Percentiles rank a stretch among this genome's conserved stretches.
phyloP scores from a whole-genome alignment of 2,888 invertebrate species.

The Entomobrya proxima region DNA sequence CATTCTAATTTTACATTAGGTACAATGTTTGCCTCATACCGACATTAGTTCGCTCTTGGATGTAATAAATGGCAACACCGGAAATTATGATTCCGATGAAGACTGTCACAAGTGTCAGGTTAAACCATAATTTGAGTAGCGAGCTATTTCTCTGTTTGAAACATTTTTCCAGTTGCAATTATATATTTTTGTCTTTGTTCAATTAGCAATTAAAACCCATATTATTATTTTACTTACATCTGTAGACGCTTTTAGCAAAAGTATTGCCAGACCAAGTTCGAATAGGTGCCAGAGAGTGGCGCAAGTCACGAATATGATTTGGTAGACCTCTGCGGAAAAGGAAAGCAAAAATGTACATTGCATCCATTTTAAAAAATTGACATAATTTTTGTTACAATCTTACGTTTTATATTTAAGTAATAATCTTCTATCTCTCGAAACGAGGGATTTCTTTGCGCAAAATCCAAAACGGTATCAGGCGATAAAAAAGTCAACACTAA shows the following conservation, averaged over 20 bases:
- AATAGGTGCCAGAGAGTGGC: conserved; percentile 66
- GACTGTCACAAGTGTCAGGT: conserved; percentile 63
- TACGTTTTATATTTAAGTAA: conserved; percentile 60
- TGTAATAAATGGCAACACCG: conserved; percentile 49
- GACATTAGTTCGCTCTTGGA: conserved; percentile 51
- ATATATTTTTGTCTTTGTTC: neutral
- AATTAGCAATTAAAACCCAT: neutral
- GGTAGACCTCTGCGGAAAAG: conserved; percentile 54
- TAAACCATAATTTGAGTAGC: conserved; percentile 68
- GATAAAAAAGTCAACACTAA: conserved; percentile 64
- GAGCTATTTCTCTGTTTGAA: conserved; percentile 59
- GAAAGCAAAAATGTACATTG: neutral
- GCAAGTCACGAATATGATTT: conserved; percentile 65
- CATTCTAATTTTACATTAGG: neutral
- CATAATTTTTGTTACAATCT: too few species aligned
- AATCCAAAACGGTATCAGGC: conserved; percentile 55
- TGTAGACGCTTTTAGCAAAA: conserved; percentile 63
- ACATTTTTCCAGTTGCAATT: too few species aligned
- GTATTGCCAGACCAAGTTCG: conserved; percentile 69
- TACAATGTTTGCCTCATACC: too few species aligned
- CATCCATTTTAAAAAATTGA: neutral
- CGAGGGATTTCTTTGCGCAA: conserved; percentile 62
- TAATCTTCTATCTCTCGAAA: conserved; percentile 64
- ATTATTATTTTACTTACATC: conserved; percentile 41
- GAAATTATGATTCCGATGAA: conserved; percentile 62